Percentiles rank a stretch among this genome's conserved stretches.
These are phyloP conservation scores for Brachionus plicatilis DNA, from an alignment of 1,140 invertebrate species.

Conservation along the genomic window DNA sequence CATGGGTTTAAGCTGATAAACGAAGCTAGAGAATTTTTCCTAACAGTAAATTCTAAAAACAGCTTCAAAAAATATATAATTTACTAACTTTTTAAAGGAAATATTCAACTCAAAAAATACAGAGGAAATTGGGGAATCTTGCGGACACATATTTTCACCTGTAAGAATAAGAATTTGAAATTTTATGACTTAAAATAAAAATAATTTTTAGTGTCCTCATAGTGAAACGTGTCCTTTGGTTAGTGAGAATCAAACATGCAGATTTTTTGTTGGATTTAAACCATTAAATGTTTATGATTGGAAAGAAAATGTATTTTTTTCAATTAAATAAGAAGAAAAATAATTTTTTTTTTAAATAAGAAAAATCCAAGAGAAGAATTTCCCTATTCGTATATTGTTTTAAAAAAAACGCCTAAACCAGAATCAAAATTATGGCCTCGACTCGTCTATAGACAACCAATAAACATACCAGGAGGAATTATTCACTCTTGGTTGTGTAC, in stretches of 20 bases:
- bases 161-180: neutral
- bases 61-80: neutral
- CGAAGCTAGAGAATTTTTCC: slow-evolving; percentile 24
- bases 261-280: slow-evolving; percentile 9
- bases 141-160: neutral
- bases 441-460: slow-evolving; percentile 15
- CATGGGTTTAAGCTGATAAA: slow-evolving; percentile 23
- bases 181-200: neutral
- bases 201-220: slow-evolving; percentile 21
- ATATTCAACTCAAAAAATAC: neutral
- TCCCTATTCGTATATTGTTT: neutral
- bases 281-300: neutral
- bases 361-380: neutral
- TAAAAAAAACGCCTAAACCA: neutral
- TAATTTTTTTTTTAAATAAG: neutral
- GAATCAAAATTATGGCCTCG: neutral
- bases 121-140: neutral
- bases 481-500: slow-evolving; percentile 25
- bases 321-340: too few relatives aligned
- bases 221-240: neutral
- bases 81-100: neutral
- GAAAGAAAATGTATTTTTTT: neutral
- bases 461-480: neutral
- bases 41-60: neutral
- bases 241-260: neutral